Percentiles rank a stretch among this genome's conserved stretches.
Conservation (phyloP, 2,888 invertebrate species). For the Atherix ibis region DNA sequence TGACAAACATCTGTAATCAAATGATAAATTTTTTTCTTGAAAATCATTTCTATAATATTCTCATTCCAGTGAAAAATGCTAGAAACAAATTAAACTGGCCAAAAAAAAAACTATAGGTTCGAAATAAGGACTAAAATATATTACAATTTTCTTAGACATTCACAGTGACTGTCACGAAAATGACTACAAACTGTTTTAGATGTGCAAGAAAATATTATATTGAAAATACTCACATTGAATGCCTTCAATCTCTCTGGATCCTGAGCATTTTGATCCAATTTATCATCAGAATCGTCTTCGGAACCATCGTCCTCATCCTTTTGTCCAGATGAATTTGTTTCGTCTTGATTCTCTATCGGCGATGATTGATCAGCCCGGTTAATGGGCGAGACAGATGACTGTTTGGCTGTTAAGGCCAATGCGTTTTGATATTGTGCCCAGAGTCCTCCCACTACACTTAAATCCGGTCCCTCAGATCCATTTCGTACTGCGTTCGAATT, state of each 20-base stretch:
- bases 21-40: constrained; percentile 16
- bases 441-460: constrained; percentile 50
- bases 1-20: constrained; percentile 78
- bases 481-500: constrained; percentile 54
- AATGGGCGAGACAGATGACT: constrained; percentile 35
- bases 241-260: constrained; percentile 92
- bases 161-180: no score
- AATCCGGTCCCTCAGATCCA: constrained; percentile 34
- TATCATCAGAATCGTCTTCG: constrained; percentile 83
- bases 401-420: constrained; percentile 48
- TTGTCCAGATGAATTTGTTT: constrained; percentile 76
- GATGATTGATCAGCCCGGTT: constrained; percentile 44
- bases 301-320: constrained; percentile 69
- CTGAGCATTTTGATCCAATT: constrained; percentile 72
- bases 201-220: no score
- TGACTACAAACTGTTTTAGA: no score
- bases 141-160: no score
- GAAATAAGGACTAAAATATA: neutral
- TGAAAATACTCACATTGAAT: constrained; percentile 70
- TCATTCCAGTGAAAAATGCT: neutral
- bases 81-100: neutral
- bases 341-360: constrained; percentile 48
- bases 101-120: neutral
- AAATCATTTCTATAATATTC: constrained; percentile 6
- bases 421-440: constrained; percentile 77